A percentile compares a stretch with the other conserved stretches of the same genome.
These are phyloP conservation scores for Helicoverpa armigera DNA, from an alignment of 1,140 invertebrate genomes.

Conservation along the genomic window DNA sequence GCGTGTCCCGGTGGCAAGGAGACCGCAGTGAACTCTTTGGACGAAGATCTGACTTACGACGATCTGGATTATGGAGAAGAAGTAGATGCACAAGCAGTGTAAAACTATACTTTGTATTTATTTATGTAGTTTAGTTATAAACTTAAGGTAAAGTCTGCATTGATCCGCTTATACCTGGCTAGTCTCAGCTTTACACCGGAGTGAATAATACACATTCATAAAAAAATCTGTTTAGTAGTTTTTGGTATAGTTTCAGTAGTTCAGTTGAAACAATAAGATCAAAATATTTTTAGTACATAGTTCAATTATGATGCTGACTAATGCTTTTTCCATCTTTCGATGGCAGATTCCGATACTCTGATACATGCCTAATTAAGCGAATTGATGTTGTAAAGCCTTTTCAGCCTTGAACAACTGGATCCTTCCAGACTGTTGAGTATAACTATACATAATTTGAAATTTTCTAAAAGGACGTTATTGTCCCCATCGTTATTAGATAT, in stretches of 20 bases:
- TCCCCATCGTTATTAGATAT: neutral
- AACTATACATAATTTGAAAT: neutral
- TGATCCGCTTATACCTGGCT: neutral
- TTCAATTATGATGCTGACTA: no score
- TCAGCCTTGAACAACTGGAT: neutral
- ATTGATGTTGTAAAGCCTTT: neutral
- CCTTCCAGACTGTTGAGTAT: neutral
- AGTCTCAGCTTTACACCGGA: no score
- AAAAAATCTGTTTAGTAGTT: no score
- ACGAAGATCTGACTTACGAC: constrained; percentile 78
- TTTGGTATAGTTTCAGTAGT: no score
- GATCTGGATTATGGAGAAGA: constrained; percentile 82
- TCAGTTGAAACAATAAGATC: no score
- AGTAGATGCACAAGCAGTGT: constrained; percentile 76
- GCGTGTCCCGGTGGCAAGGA: constrained; percentile 77
- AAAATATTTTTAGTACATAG: no score
- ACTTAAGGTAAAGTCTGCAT: neutral
- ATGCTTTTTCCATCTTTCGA: no score
- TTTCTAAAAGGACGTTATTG: neutral
- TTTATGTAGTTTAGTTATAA: neutral
- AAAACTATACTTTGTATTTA: constrained; percentile 32
- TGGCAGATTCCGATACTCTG: no score
- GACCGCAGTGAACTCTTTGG: constrained; percentile 65
- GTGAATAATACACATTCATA: no score
- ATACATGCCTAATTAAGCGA: neutral